These are phyloP conservation scores for Drosophila murphyi DNA, from an alignment of 1,140 invertebrate species.

Conservation along the genomic window DNA sequence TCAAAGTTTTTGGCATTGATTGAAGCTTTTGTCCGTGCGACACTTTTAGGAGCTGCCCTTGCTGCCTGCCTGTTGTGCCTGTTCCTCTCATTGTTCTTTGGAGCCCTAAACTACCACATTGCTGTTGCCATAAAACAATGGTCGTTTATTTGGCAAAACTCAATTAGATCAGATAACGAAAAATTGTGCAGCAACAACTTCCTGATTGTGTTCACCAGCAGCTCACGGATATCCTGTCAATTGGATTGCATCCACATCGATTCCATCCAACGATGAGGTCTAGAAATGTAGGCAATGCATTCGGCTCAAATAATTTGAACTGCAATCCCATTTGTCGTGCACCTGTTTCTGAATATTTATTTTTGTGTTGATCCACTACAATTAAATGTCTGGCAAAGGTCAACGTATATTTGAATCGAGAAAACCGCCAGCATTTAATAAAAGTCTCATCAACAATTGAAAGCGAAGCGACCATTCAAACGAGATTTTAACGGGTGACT, in stretches of 20 bases:
- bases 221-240: constrained; percentile 49
- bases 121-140: constrained; percentile 62
- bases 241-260: constrained; percentile 34
- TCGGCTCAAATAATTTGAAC: constrained; percentile 53
- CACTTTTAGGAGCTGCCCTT: constrained; percentile 17
- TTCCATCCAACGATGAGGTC: neutral
- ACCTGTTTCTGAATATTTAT: constrained; percentile 19
- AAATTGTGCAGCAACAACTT: constrained; percentile 29
- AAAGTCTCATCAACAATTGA: no score
- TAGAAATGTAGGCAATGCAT: constrained; percentile 5
- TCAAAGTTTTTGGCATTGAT: constrained; percentile 63
- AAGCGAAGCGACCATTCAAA: no score
- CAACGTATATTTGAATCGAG: neutral
- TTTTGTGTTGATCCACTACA: constrained; percentile 11
- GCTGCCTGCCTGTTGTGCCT: neutral
- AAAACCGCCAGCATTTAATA: no score
- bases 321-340: neutral
- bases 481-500: no score
- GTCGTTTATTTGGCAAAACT: constrained; percentile 60
- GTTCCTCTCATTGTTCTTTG: neutral
- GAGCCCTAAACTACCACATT: no score
- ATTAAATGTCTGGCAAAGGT: constrained; percentile 28
- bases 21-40: constrained; percentile 67
- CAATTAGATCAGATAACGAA: constrained; percentile 49
- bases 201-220: constrained; percentile 38